Evolutionary conservation across 2,113 vertebrate genomes (phyloP).

Genomic region (Bos indicus): DNA sequence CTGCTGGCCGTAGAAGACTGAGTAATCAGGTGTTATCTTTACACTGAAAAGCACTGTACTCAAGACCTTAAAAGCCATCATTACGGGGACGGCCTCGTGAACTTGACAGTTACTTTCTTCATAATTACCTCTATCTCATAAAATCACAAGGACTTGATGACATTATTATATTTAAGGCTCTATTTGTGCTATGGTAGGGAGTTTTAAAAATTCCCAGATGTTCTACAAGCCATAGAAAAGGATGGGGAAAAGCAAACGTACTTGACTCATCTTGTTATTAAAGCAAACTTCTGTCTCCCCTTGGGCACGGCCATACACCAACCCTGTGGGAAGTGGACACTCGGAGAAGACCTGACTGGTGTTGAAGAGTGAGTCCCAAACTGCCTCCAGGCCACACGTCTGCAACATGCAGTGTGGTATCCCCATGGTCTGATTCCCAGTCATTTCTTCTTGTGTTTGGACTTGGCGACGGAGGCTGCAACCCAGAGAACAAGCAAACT

Average conservation of each 20-base stretch:
- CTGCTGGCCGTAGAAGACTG: neutral
- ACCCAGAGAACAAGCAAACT: neutral
- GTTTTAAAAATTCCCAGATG: neutral
- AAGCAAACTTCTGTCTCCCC: neutral
- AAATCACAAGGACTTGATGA: neutral
- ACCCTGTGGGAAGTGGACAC: neutral
- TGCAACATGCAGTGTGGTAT: neutral
- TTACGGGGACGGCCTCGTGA: neutral
- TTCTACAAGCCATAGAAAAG: neutral
- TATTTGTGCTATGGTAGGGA: neutral
- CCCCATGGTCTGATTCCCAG: neutral
- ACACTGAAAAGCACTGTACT: neutral
- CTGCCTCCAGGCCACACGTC: neutral
- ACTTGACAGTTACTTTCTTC: neutral
- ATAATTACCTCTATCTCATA: neutral
- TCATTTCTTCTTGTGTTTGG: neutral
- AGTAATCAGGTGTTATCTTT: neutral
- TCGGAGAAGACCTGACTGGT: neutral
- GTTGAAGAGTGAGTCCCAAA: neutral
- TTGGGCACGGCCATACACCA: neutral
- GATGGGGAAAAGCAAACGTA: neutral
- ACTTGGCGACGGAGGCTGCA: neutral
- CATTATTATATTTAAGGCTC: neutral
- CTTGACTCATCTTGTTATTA: neutral
- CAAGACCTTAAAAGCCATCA: neutral